Conservation (phyloP, 2,888 invertebrate genomes). For the Mellilla xanthometata region DNA sequence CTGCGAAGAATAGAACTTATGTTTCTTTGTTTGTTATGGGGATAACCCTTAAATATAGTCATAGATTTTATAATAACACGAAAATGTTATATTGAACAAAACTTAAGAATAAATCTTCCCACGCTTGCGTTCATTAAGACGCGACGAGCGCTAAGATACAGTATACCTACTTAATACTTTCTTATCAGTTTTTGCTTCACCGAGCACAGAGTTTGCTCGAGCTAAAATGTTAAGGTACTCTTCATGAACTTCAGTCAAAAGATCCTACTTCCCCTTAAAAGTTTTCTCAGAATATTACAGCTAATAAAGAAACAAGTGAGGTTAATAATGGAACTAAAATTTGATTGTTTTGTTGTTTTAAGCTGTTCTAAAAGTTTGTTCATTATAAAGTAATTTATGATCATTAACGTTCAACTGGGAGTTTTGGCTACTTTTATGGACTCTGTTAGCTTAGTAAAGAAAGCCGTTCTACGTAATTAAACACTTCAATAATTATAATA, state of each 20-base stretch:
- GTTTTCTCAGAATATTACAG: slow-evolving; percentile 24
- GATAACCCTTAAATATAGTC: too few relatives aligned
- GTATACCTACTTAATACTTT: slow-evolving; percentile 32
- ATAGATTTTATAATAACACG: too few relatives aligned
- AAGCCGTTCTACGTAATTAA: too few relatives aligned
- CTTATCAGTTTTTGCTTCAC: slow-evolving; percentile 42
- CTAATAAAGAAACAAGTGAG: slow-evolving; percentile 8
- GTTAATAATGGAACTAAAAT: slow-evolving; percentile 27
- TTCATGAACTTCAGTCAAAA: slow-evolving; percentile 24
- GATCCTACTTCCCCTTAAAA: slow-evolving; percentile 22
- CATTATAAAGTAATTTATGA: slow-evolving; percentile 25
- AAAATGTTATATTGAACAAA: background rate
- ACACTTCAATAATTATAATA: too few relatives aligned
- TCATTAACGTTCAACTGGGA: slow-evolving; percentile 5
- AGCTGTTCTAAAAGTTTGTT: slow-evolving; percentile 24
- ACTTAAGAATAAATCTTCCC: slow-evolving; percentile 1
- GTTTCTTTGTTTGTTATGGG: too few relatives aligned
- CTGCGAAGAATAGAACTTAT: too few relatives aligned
- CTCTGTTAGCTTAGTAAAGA: background rate
- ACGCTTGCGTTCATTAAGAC: slow-evolving; percentile 23
- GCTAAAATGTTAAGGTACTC: slow-evolving; percentile 29
- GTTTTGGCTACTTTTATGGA: background rate
- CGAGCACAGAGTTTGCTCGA: slow-evolving; percentile 33
- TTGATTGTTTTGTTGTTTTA: slow-evolving; percentile 19
- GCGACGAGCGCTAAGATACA: slow-evolving; percentile 29